Evolutionary conservation across 2,113 vertebrate genomes (phyloP), one percentile per base, ranked within the genome.

Genomic region (Clarias macrocephalus): DNA sequence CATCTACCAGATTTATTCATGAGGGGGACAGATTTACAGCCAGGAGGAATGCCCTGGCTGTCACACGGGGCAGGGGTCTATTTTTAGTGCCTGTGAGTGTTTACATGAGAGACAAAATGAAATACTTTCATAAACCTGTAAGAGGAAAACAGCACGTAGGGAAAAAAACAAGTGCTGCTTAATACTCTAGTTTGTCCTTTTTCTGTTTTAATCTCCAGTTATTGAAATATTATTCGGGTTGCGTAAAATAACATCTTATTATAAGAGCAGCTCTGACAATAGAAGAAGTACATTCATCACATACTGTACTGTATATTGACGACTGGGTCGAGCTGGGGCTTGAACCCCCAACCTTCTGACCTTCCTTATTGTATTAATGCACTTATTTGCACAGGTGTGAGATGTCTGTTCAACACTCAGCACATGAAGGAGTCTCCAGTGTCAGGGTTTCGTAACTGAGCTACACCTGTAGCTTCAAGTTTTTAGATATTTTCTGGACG

Each of bases 1-100:
- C 70, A 28, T 77, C 65, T 57, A 33, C 72, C 63, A 60, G 60
- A 80, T 48, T 80, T 70, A 80, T 80, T 80, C 54, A 80, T 18
- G 65, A 59, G 54, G 15, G 23, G 80, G 19, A 63, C 60, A 54
- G 80, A 82, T 86, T 70, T 59, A 57, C 85, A 21, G 80, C 3
- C n/a, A 37, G 80, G 56, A 48, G 68, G 48, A 75, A 63, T 82
- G 65, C 33, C 79, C 77, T 57, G 48, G 19, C 28, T 57, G 85
- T 80, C 52, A 42, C 30, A 15, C 2, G 37, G 85, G 54, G 30
- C 15, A 81, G 56, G 8, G 8, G 33, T 48, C 73, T 60, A 82
- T 60, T 73, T 56, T 81, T 72, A 62, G 65, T 5, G 21, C 62
- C n/a, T 28, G 23, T 56, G 19, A 23, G 3, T 79, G 59, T 85